phyloP scores from a whole-genome alignment of 2,888 invertebrate species.

The Cheilosia impressa region DNA sequence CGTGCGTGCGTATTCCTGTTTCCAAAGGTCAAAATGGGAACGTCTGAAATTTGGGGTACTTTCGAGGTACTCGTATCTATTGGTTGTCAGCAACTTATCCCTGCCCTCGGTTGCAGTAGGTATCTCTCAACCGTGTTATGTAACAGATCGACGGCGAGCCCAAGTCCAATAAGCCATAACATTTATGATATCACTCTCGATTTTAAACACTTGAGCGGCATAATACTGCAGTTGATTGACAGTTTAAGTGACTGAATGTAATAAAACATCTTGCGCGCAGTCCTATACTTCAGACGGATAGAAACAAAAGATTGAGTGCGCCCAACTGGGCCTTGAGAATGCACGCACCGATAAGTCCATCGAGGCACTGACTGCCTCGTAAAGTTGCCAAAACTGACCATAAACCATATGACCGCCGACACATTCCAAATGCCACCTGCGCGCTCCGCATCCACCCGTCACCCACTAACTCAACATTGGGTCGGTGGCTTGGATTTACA shows the following conservation, averaged over 20 bases:
- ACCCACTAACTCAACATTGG: background rate
- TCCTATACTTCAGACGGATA: slow-evolving; percentile 1
- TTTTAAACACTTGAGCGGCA: slow-evolving; percentile 29
- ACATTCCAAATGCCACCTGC: slow-evolving; percentile 39
- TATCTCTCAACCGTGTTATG: slow-evolving; percentile 9
- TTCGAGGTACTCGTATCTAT: background rate
- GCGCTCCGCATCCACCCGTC: background rate
- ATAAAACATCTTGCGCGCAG: slow-evolving; percentile 46
- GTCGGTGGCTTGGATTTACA: slow-evolving; percentile 17
- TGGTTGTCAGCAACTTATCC: no score
- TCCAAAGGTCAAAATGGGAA: slow-evolving; percentile 11
- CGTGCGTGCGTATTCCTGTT: slow-evolving; percentile 8
- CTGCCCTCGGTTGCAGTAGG: background rate
- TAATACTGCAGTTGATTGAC: slow-evolving; percentile 53
- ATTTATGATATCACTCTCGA: background rate
- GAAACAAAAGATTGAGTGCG: slow-evolving; percentile 17
- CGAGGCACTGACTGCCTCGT: slow-evolving; percentile 20
- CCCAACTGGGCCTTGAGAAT: slow-evolving; percentile 15
- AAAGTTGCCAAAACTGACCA: slow-evolving; percentile 62
- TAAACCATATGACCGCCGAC: slow-evolving; percentile 47
- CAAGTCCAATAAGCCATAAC: background rate
- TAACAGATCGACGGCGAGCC: slow-evolving; percentile 11
- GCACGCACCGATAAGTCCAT: background rate
- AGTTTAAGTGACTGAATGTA: slow-evolving; percentile 59
- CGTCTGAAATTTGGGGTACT: background rate